Evolutionary conservation across 2,797 vertebrate species (phyloP).

Genomic region (Orestias chungarensis): DNA sequence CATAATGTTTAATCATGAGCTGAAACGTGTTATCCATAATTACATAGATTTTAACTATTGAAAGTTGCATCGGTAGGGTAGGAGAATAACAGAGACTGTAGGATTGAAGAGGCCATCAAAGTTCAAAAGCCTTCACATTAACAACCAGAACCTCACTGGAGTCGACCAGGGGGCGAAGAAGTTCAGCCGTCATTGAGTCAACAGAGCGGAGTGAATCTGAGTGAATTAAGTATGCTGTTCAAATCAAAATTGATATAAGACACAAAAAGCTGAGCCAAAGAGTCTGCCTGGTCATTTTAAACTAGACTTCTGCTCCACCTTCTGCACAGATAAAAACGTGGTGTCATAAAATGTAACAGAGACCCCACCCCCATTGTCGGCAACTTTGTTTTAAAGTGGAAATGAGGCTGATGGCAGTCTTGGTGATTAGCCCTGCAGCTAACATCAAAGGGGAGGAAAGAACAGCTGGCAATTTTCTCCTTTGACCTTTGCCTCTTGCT

Average conservation of each 20-base stretch:
- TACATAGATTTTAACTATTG: conserved; percentile 11
- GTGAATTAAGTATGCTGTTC: conserved; percentile 30
- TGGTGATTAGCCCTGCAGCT: conserved; percentile 73
- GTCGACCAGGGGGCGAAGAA: conserved; percentile 13
- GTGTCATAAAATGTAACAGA: conserved; percentile 63
- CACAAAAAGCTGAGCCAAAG: conserved; percentile 7
- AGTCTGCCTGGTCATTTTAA: background rate
- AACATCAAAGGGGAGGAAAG: conserved; percentile 79
- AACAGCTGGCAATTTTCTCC: conserved; percentile 80
- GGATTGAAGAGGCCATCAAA: conserved; percentile 38
- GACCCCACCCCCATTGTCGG: conserved; percentile 48
- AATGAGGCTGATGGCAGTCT: conserved; percentile 75
- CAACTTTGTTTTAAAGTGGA: conserved; percentile 81
- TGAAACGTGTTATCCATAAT: conserved; percentile 1
- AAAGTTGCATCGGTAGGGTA: conserved; percentile 18
- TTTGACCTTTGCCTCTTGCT: conserved; percentile 79
- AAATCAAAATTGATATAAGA: conserved; percentile 44
- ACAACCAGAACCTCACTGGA: conserved; percentile 28
- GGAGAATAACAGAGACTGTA: conserved; percentile 24
- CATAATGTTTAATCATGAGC: background rate
- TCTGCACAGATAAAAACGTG: conserved; percentile 48
- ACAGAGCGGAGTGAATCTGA: conserved; percentile 48
- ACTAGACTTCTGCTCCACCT: background rate
- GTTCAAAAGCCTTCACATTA: conserved; percentile 34
- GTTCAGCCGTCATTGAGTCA: conserved; percentile 46